A percentile compares a stretch with the other conserved stretches of the same genome.
Conservation (phyloP, 1,140 invertebrate genomes). For the Drosophila kanapiae region DNA sequence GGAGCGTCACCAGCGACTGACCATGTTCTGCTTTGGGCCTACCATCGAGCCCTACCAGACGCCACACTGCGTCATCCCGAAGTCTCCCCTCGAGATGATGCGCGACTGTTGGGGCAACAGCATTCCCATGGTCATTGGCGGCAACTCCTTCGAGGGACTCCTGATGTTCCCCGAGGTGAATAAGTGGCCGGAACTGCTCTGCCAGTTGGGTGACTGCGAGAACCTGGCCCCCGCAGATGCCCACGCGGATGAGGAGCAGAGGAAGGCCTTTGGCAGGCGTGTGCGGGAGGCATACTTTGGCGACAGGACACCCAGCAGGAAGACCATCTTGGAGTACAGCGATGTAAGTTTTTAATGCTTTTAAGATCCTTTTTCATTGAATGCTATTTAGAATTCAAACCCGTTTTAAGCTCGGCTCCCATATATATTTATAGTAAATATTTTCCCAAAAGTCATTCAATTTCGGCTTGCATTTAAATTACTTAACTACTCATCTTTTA, state of each 20-base stretch:
- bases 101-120: constrained; percentile 82
- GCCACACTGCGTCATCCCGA: constrained; percentile 73
- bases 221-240: constrained; percentile 69
- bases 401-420: too few relatives aligned
- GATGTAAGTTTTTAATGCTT: constrained; percentile 63
- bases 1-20: constrained; percentile 68
- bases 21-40: constrained; percentile 79
- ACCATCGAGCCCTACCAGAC: constrained; percentile 81
- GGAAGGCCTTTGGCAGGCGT: constrained; percentile 60
- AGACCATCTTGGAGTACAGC: constrained; percentile 76
- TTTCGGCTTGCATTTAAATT: not conserved
- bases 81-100: constrained; percentile 80
- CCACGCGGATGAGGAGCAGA: constrained; percentile 59
- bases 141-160: constrained; percentile 84
- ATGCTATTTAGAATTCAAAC: too few relatives aligned
- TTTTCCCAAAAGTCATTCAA: not conserved
- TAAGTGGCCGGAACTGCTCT: constrained; percentile 74
- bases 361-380: too few relatives aligned
- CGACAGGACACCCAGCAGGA: constrained; percentile 55
- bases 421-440: too few relatives aligned
- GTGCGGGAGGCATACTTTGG: constrained; percentile 66
- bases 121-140: constrained; percentile 85
- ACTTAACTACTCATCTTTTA: not conserved
- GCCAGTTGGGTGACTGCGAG: constrained; percentile 68
- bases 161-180: constrained; percentile 75